These are phyloP conservation scores for Antheraea yamamai DNA, from an alignment of 2,888 invertebrate genomes.

Conservation along the genomic window DNA sequence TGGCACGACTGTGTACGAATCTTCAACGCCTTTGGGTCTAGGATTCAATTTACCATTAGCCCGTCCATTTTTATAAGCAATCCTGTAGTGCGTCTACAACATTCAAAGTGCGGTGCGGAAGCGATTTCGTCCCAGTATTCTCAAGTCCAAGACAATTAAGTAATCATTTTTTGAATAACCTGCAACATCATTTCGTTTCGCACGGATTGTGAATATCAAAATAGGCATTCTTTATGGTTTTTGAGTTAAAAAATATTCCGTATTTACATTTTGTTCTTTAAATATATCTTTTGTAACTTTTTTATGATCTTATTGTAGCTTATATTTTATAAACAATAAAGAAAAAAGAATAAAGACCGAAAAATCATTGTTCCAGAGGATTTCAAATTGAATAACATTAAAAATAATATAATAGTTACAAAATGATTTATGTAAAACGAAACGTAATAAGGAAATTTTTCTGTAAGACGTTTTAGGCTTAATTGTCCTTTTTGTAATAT, in stretches of 20 bases:
- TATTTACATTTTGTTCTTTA: neutral
- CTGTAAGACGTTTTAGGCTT: neutral
- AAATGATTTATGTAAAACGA: neutral
- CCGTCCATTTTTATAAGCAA: slow-evolving; percentile 51
- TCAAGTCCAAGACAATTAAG: neutral
- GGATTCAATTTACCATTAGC: slow-evolving; percentile 29
- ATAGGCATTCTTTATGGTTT: neutral
- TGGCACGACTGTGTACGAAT: slow-evolving; percentile 32
- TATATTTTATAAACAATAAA: no score
- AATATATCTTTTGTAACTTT: no score
- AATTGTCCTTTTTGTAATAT: neutral
- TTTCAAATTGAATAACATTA: neutral
- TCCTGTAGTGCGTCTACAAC: slow-evolving; percentile 31
- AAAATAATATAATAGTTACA: neutral
- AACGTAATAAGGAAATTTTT: neutral
- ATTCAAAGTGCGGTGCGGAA: slow-evolving; percentile 24
- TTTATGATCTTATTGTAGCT: neutral
- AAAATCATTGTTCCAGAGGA: neutral
- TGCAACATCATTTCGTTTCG: neutral
- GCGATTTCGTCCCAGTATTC: slow-evolving; percentile 7
- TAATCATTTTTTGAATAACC: neutral
- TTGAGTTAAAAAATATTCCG: neutral
- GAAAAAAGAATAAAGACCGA: neutral
- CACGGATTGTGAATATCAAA: neutral
- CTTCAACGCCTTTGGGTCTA: slow-evolving; percentile 25